Percentiles rank a stretch among this genome's conserved stretches.
Evolutionary conservation across 2,888 invertebrate genomes (phyloP).

Genomic region (Beris morrisii): DNA sequence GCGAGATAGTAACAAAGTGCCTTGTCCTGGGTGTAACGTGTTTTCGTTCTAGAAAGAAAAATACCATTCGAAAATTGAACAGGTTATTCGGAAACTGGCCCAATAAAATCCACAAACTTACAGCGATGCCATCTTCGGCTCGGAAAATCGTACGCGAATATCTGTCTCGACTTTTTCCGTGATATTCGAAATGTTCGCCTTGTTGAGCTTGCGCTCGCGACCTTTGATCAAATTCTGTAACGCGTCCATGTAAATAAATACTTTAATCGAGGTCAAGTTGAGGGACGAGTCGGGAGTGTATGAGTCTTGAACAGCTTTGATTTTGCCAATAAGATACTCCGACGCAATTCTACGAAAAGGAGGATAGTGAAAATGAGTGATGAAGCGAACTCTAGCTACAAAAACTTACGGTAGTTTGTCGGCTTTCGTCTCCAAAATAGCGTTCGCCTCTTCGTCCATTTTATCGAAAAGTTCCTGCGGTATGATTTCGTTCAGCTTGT

Average conservation of each 20-base stretch:
- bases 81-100: not conserved
- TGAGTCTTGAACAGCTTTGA: conserved; percentile 25
- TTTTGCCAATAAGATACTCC: conserved; percentile 42
- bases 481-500: conserved; percentile 48
- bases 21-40: conserved; percentile 48
- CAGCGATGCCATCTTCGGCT: conserved; percentile 30
- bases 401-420: conserved; percentile 49
- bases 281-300: conserved; percentile 25
- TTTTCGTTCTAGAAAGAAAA: conserved; percentile 43
- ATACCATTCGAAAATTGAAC: not conserved
- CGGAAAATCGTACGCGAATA: conserved; percentile 48
- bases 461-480: conserved; percentile 46
- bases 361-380: not conserved
- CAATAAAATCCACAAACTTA: conserved; percentile 15
- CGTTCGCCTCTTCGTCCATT: conserved; percentile 51
- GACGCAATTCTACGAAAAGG: conserved; percentile 47
- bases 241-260: conserved; percentile 52
- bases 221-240: conserved; percentile 47
- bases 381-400: not conserved
- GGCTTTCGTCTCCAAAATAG: conserved; percentile 42
- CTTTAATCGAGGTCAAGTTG: conserved; percentile 46
- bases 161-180: conserved; percentile 53
- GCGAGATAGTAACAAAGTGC: conserved; percentile 52
- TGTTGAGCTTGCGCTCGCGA: conserved; percentile 43
- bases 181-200: conserved; percentile 47